These are phyloP conservation scores for Brienomyrus brachyistius DNA, from an alignment of 2,113 vertebrate genomes.

Conservation along the genomic window DNA sequence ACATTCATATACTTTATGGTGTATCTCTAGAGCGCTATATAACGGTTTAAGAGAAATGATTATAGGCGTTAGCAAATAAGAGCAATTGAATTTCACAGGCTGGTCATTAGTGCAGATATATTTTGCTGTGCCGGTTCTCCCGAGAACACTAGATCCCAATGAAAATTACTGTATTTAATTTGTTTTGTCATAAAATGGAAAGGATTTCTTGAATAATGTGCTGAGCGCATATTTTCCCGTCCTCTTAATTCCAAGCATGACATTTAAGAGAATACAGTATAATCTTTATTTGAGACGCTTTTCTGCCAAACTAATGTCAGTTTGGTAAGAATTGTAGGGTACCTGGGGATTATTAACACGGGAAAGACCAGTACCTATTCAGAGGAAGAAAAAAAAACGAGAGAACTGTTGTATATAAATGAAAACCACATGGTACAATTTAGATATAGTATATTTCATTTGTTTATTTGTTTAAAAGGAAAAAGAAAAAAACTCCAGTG, in stretches of 20 bases:
- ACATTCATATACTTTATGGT: constrained; percentile 14
- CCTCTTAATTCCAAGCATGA: constrained; percentile 16
- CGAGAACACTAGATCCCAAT: constrained; percentile 8
- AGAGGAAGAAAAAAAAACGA: not conserved
- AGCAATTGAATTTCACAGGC: constrained; percentile 12
- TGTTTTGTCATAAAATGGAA: constrained; percentile 26
- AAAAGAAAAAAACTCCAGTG: not conserved
- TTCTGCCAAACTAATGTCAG: constrained; percentile 23
- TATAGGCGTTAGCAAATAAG: constrained; percentile 21
- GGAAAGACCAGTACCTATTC: not conserved
- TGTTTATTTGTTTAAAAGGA: not conserved
- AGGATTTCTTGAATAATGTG: constrained; percentile 23
- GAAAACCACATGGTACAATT: constrained; percentile 5
- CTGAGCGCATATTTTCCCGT: constrained; percentile 18
- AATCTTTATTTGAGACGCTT: constrained; percentile 20
- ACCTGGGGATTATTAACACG: constrained; percentile 12
- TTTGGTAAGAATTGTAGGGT: not conserved
- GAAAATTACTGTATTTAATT: constrained; percentile 22
- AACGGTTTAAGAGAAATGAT: constrained; percentile 9
- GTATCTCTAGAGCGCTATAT: constrained; percentile 2
- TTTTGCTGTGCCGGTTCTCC: constrained; percentile 11
- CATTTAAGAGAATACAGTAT: constrained; percentile 24
- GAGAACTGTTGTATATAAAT: not conserved
- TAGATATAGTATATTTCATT: not conserved
- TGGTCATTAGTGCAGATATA: constrained; percentile 17